These are phyloP conservation scores for Caenorhabditis sp. DNA, from an alignment of 2,888 invertebrate species.

Conservation along the genomic window DNA sequence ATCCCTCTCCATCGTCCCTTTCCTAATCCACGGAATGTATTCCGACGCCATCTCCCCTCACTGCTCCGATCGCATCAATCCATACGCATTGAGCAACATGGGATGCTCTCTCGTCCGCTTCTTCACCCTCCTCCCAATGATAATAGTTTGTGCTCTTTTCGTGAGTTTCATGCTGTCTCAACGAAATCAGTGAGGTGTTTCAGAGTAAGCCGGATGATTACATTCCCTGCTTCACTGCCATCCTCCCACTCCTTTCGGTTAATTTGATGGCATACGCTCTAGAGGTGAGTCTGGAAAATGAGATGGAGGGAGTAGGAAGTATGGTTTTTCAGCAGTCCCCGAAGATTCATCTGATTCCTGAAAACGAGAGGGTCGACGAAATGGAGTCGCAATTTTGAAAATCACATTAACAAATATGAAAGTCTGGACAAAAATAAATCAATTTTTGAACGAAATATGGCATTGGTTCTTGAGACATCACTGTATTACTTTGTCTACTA, in stretches of 20 bases:
- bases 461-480: no score
- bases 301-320: background rate
- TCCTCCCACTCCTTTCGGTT: conserved; percentile 32
- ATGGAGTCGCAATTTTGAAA: conserved; percentile 19
- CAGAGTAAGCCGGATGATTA: conserved; percentile 38
- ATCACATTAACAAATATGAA: no score
- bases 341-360: conserved; percentile 20
- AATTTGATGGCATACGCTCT: conserved; percentile 49
- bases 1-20: conserved; percentile 14
- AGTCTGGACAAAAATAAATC: no score
- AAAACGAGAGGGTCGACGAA: conserved; percentile 3
- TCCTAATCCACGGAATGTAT: conserved; percentile 28
- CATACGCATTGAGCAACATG: conserved; percentile 44
- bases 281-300: conserved; percentile 7
- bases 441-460: no score
- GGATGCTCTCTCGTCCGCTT: conserved; percentile 43
- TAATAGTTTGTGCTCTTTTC: conserved; percentile 34
- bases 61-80: conserved; percentile 26
- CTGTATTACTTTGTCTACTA: no score
- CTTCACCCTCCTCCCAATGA: conserved; percentile 36
- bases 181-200: background rate
- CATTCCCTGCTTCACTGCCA: conserved; percentile 29
- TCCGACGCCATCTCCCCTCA: conserved; percentile 31
- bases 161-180: conserved; percentile 6
- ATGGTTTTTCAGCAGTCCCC: conserved; percentile 16